phyloP scores from a whole-genome alignment of 2,113 vertebrate species.

The Cariama cristata region DNA sequence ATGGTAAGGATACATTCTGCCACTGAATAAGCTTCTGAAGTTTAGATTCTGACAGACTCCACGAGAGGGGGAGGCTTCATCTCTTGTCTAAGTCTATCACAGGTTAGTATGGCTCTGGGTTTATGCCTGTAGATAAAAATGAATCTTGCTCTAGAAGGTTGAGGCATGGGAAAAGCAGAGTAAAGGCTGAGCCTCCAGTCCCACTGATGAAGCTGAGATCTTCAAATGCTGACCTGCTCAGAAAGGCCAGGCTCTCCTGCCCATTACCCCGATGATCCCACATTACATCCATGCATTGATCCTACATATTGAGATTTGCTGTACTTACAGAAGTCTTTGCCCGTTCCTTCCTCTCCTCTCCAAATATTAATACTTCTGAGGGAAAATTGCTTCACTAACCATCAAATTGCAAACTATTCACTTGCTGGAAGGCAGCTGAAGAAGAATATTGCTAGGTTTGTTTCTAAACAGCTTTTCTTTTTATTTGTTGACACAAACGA shows the following conservation, averaged over 20 bases:
- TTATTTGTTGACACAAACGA: background rate
- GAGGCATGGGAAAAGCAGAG: background rate
- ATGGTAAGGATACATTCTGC: background rate
- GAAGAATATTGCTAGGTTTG: background rate
- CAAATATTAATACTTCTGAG: background rate
- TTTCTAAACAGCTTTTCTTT: background rate
- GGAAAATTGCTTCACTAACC: background rate
- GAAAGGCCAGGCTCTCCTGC: background rate
- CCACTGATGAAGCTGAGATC: background rate
- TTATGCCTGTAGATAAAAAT: background rate
- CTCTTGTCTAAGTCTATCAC: background rate
- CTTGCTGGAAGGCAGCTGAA: background rate
- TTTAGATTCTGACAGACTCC: background rate
- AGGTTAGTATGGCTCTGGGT: background rate
- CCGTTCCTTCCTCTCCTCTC: background rate
- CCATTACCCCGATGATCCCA: background rate
- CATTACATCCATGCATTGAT: no score
- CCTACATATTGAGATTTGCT: background rate
- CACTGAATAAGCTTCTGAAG: background rate
- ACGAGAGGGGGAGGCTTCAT: background rate
- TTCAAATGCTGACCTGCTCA: rapidly evolving
- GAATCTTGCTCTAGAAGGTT: background rate
- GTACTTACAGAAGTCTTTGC: background rate
- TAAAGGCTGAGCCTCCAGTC: background rate
- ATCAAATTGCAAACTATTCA: background rate